phyloP scores from a whole-genome alignment of 2,797 vertebrate genomes.

The Gymnodraco acuticeps region DNA sequence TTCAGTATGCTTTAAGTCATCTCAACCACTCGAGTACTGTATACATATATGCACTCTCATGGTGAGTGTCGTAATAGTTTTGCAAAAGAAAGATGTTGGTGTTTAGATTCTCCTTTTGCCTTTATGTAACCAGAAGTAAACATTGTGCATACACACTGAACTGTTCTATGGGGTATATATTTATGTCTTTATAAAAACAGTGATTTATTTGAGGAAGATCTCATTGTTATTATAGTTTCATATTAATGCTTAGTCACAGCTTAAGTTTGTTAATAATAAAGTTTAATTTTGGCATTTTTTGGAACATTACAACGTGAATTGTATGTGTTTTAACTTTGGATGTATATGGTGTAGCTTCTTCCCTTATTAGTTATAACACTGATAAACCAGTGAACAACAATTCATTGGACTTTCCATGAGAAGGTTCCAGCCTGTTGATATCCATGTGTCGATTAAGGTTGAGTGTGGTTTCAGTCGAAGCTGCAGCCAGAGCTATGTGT shows the following conservation, averaged over 20 bases:
- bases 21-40: constrained; percentile 2
- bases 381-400: background rate
- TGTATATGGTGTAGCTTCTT: background rate
- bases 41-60: constrained; percentile 5
- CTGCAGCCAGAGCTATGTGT: too few species aligned
- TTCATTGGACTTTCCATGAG: background rate
- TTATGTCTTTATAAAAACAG: background rate
- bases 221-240: background rate
- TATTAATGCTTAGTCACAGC: background rate
- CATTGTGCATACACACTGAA: background rate
- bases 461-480: too few species aligned
- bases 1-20: constrained; percentile 20
- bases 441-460: background rate
- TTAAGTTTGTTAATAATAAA: background rate
- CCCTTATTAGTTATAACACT: background rate
- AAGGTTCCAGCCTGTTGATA: background rate
- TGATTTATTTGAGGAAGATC: background rate
- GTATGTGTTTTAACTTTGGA: background rate
- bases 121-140: constrained; percentile 3
- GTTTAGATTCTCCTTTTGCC: constrained; percentile 11
- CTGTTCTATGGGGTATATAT: background rate
- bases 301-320: background rate
- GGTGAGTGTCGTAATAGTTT: constrained; percentile 17
- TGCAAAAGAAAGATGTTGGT: constrained; percentile 9
- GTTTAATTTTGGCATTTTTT: background rate